Percentiles rank a stretch among this genome's conserved stretches.
phyloP scores from a whole-genome alignment of 1,140 invertebrate species.

The Atta colombica region DNA sequence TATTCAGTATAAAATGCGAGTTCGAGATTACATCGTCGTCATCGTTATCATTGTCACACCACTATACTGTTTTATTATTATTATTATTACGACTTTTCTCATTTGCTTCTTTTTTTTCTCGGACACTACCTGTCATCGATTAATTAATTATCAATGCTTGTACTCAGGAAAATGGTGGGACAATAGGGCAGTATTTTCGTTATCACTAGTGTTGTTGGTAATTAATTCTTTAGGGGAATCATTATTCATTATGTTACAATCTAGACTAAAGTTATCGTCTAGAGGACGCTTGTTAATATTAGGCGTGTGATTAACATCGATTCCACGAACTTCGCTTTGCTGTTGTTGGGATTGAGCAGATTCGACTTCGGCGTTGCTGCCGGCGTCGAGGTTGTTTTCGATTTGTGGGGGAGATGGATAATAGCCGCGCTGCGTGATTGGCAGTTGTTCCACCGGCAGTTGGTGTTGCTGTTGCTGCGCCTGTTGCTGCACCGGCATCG shows the following conservation, averaged over 20 bases:
- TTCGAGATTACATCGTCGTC: conserved; percentile 81
- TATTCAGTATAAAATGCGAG: conserved; percentile 86
- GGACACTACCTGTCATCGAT: conserved; percentile 84
- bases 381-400: conserved; percentile 77
- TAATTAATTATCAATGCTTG: conserved; percentile 86
- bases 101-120: conserved; percentile 45
- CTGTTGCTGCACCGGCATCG: conserved; percentile 78
- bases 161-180: conserved; percentile 87
- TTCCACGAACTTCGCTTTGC: conserved; percentile 82
- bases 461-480: conserved; percentile 70
- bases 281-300: conserved; percentile 84
- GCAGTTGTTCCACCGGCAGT: conserved; percentile 75
- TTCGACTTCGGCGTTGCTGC: conserved; percentile 77
- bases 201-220: conserved; percentile 85
- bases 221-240: conserved; percentile 83
- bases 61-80: conserved; percentile 73
- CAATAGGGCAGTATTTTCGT: conserved; percentile 86
- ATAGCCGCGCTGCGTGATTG: conserved; percentile 81
- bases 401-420: conserved; percentile 82
- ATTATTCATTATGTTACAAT: conserved; percentile 86
- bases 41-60: conserved; percentile 75
- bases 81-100: conserved; percentile 43
- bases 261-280: conserved; percentile 86
- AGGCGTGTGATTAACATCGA: conserved; percentile 85
- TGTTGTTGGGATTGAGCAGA: conserved; percentile 84